A percentile compares a stretch with the other conserved stretches of the same genome.
These are phyloP conservation scores for Heliconius congener DNA, from an alignment of 1,140 invertebrate genomes.

Conservation along the genomic window DNA sequence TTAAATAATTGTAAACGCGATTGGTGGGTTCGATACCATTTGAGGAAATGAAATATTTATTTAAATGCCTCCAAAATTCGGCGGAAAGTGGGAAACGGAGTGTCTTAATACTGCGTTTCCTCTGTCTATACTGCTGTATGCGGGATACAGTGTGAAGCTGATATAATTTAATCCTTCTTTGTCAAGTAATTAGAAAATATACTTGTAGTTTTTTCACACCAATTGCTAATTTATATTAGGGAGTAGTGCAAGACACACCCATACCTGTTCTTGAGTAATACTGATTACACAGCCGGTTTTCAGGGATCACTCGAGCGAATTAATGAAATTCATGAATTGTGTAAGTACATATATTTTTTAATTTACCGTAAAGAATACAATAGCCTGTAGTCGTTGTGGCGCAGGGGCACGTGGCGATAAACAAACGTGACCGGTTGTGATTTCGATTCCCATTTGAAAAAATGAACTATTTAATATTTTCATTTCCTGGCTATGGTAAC, in stretches of 20 bases:
- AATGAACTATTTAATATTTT: not conserved
- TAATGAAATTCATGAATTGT: slow-evolving; percentile 7
- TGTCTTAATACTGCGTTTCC: too few species aligned
- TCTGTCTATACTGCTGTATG: too few species aligned
- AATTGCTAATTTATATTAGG: slow-evolving; percentile 22
- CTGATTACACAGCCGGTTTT: slow-evolving; percentile 34
- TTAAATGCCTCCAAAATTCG: too few species aligned
- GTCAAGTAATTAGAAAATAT: not conserved
- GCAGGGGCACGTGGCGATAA: too few species aligned
- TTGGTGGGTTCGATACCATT: too few species aligned
- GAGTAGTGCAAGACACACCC: slow-evolving; percentile 30
- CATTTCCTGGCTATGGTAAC: not conserved
- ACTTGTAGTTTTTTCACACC: not conserved
- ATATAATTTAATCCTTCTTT: too few species aligned
- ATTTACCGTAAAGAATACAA: not conserved
- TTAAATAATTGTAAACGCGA: too few species aligned
- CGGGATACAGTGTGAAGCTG: too few species aligned
- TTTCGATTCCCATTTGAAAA: not conserved
- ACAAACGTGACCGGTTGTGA: not conserved
- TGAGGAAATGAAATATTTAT: too few species aligned
- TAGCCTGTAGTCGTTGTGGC: too few species aligned
- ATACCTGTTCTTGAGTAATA: slow-evolving; percentile 27
- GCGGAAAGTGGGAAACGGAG: too few species aligned
- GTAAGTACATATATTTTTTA: not conserved
- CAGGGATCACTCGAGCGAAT: slow-evolving; percentile 22